Conservation (phyloP, 2,797 vertebrate genomes). For the Pterois miles region DNA sequence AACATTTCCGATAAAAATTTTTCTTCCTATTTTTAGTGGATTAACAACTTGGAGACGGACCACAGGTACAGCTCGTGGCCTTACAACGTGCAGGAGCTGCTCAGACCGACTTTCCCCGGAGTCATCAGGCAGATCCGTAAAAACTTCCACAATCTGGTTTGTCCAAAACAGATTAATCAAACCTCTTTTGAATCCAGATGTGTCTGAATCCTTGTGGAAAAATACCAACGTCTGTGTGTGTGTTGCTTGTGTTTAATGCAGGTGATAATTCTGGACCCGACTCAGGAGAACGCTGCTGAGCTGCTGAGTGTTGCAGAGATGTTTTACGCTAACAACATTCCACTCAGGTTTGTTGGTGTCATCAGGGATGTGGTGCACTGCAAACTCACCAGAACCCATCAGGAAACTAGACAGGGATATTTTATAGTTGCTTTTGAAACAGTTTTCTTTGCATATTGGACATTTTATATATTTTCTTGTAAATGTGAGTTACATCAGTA, state of each 20-base stretch:
- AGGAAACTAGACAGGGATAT: background rate
- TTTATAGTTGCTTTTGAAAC: background rate
- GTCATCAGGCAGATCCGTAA: slow-evolving; percentile 98
- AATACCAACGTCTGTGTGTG: background rate
- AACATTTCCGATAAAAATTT: slow-evolving; percentile 1
- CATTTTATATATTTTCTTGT: background rate
- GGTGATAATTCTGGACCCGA: slow-evolving; percentile 94
- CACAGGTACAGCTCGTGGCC: slow-evolving; percentile 94
- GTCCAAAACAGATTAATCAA: slow-evolving; percentile 30
- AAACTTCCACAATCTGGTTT: slow-evolving; percentile 97
- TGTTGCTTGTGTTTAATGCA: slow-evolving; percentile 62
- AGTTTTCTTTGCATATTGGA: background rate
- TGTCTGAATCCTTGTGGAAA: background rate
- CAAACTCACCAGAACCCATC: background rate
- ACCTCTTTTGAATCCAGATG: background rate
- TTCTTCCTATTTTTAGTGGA: slow-evolving; percentile 86
- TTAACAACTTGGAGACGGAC: slow-evolving; percentile 96
- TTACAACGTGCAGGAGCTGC: slow-evolving; percentile 93
- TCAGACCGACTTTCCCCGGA: slow-evolving; percentile 96
- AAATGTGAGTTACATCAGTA: background rate
- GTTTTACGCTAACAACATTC: slow-evolving; percentile 98
- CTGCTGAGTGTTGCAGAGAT: slow-evolving; percentile 94
- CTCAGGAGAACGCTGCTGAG: slow-evolving; percentile 88
- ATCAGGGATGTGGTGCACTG: background rate
- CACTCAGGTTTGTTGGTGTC: slow-evolving; percentile 87